Evolutionary conservation across 2,113 vertebrate species (phyloP).

Genomic region (Burhinus bistriatus): DNA sequence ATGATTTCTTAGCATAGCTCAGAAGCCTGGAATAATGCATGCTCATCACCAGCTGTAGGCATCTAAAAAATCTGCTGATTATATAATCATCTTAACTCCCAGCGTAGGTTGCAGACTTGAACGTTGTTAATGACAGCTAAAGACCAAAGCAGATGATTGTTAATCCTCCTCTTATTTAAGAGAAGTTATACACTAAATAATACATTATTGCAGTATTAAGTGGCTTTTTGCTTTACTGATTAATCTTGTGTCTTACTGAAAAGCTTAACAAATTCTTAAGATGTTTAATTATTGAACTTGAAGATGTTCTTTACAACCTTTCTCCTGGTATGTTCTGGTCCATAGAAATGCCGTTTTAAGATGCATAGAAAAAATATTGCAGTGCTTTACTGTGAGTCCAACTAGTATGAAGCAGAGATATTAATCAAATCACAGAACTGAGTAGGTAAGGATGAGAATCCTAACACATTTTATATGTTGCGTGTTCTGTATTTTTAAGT

Average conservation of each 20-base stretch:
- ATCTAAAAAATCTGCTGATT: neutral
- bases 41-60: neutral
- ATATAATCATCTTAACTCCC: constrained; percentile 11
- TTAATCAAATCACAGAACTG: neutral
- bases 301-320: neutral
- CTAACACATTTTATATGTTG: neutral
- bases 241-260: neutral
- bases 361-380: neutral
- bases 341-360: neutral
- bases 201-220: neutral
- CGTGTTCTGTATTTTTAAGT: neutral
- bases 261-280: neutral
- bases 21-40: neutral
- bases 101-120: neutral
- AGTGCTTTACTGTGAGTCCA: neutral
- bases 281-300: neutral
- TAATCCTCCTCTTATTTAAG: neutral
- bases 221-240: neutral
- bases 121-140: neutral
- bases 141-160: neutral
- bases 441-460: neutral
- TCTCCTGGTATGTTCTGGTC: neutral
- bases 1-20: neutral
- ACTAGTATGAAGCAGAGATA: neutral
- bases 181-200: neutral